Evolutionary conservation across 2,888 invertebrate species (phyloP), one percentile per base, ranked within the genome.

Genomic region (Disparrhopalites patrizii): DNA sequence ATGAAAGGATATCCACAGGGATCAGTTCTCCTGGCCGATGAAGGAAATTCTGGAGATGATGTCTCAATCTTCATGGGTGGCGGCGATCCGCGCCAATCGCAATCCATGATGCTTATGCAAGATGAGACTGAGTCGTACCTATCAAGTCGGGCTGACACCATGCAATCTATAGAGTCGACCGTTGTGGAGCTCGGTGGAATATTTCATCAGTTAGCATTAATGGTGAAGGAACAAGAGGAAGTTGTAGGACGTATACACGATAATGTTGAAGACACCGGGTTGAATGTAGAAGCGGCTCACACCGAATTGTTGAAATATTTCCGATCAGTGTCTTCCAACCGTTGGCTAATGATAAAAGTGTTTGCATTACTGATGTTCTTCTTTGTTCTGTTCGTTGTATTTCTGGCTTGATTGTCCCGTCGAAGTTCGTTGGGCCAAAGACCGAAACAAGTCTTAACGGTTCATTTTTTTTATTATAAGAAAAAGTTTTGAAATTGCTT

Each of bases 161-260:
- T 99, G 97, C 95, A 98, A 80, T 96, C 92, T 79, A 99, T 99
- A 77, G 99, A 99, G 81, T 92, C 93, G 58, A 98, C 98, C 20
- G 98, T 99, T 77, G 95, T 98, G 15, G 99, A 99, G 80, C 82
- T 99, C 54, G 99, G 99, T n/a, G 93, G 93, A 13, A 98, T 99
- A 78, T 99, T 98, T 80, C 92, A 93, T 77, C 96, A 97, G 80
- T 79, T 94, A 73, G 93, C 93, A 3, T 90, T 90, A 77, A 96
- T 99, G 94, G 97, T 99, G 2, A 93, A 95, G 78, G 95, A 97
- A 79, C 96, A 97, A 80, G 99, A 98, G 79, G 99, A 99, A 83
- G 92, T 95, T 82, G 94, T 97, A 4, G 93, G 93, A 78, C 86
- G 99, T 78, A 99, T 99, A 80, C 99, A 99, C 82, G 87, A 92